Percentiles rank a stretch among this genome's conserved stretches.
These are phyloP conservation scores for Callaeas wilsoni DNA, from an alignment of 2,113 vertebrate species.

Conservation along the genomic window DNA sequence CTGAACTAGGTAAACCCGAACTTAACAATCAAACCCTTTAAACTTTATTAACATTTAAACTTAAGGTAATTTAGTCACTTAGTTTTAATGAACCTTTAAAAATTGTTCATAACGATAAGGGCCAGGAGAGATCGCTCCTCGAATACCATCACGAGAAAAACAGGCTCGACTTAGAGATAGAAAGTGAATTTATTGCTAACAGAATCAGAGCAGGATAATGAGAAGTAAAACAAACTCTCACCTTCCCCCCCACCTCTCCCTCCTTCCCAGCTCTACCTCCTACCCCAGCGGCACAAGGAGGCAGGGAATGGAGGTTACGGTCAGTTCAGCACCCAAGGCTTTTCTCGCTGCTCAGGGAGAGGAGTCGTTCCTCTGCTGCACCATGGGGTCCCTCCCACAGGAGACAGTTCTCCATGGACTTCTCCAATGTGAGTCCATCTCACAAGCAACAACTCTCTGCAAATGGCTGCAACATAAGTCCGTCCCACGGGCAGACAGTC, in stretches of 20 bases:
- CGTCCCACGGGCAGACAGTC: too few relatives aligned
- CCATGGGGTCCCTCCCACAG: rapidly evolving
- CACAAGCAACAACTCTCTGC: neutral
- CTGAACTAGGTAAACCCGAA: too few relatives aligned
- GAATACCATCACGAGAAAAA: neutral
- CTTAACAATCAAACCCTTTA: too few relatives aligned
- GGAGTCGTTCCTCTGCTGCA: rapidly evolving
- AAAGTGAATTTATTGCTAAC: too few relatives aligned
- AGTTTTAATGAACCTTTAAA: too few relatives aligned
- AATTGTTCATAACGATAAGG: too few relatives aligned
- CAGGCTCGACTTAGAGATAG: neutral
- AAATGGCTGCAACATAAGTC: too few relatives aligned
- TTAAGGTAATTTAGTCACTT: too few relatives aligned
- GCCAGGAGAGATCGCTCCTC: neutral
- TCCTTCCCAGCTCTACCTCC: neutral
- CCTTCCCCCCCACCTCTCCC: neutral
- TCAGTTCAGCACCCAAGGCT: neutral
- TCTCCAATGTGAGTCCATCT: neutral
- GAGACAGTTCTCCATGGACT: neutral
- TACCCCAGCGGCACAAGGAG: neutral
- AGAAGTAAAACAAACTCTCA: neutral
- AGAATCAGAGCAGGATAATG: neutral
- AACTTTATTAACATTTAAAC: too few relatives aligned
- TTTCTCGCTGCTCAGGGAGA: neutral
- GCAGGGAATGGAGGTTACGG: neutral